Evolutionary conservation across 2,113 vertebrate genomes (phyloP).

Genomic region (Corythaixoides concolor): DNA sequence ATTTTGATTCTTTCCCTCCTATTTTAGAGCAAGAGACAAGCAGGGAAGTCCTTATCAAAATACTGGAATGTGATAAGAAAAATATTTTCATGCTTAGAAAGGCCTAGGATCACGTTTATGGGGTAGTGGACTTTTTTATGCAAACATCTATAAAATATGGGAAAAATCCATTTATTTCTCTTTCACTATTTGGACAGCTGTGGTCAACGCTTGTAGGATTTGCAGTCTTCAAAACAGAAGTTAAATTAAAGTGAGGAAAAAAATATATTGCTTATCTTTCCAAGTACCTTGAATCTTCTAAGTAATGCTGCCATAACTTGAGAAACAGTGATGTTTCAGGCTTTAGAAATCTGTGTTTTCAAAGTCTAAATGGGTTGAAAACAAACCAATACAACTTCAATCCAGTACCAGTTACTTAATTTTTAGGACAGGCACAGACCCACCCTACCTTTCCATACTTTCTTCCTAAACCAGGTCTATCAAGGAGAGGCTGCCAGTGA

Average conservation of each 20-base stretch:
- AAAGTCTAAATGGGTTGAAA: not conserved
- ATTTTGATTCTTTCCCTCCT: not conserved
- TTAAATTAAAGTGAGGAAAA: not conserved
- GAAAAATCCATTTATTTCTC: not conserved
- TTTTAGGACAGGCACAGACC: not conserved
- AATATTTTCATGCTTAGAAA: not conserved
- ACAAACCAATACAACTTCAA: not conserved
- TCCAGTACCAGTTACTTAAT: not conserved
- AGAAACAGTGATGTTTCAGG: not conserved
- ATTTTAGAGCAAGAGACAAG: not conserved
- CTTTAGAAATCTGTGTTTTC: not conserved
- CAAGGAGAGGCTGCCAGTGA: not conserved
- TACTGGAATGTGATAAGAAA: not conserved
- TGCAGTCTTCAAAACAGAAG: not conserved
- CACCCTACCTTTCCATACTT: not conserved
- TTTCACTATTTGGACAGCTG: not conserved
- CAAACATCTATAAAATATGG: not conserved
- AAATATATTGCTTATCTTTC: not conserved
- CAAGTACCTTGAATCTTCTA: not conserved
- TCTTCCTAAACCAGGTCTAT: not conserved
- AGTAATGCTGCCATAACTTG: not conserved
- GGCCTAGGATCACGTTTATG: not conserved
- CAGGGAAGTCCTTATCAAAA: not conserved
- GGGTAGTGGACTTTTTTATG: not conserved
- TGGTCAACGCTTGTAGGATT: not conserved